Conservation (phyloP, 2,113 vertebrate genomes). For the Elephantulus edwardii region DNA sequence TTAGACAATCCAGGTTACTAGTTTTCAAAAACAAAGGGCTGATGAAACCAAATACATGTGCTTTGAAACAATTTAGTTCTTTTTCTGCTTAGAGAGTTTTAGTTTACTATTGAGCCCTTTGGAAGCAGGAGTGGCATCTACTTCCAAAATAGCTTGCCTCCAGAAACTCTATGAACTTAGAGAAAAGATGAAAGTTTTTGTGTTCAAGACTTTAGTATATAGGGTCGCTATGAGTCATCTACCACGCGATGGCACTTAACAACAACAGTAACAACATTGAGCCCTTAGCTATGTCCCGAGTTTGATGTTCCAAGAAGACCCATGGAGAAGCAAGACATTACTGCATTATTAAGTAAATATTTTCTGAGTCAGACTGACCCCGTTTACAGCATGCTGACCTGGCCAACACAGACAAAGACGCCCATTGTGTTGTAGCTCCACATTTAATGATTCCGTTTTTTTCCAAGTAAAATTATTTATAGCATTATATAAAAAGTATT, state of each 20-base stretch:
- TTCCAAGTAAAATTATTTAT: conserved; percentile 42
- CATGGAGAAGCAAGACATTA: conserved; percentile 21
- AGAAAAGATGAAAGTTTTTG: no score
- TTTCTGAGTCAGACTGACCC: conserved; percentile 34
- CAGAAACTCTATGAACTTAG: no score
- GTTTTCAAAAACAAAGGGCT: not conserved
- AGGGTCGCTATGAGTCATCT: no score
- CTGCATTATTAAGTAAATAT: conserved; percentile 56
- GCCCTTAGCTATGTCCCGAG: not conserved
- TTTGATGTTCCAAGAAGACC: conserved; percentile 4
- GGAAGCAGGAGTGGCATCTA: no score
- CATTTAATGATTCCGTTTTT: conserved; percentile 38
- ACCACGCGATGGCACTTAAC: no score
- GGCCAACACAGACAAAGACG: not conserved
- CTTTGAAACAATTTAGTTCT: not conserved
- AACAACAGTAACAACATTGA: no score
- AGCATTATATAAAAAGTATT: not conserved
- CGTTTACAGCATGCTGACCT: not conserved
- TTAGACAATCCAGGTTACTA: not conserved
- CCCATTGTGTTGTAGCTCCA: conserved; percentile 18
- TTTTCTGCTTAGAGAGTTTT: not conserved
- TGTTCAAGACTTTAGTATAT: no score
- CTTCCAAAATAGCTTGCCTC: no score
- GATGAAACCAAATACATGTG: not conserved
- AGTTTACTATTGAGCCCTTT: not conserved